Evolutionary conservation across 2,113 vertebrate genomes (phyloP).

Genomic region (Callipepla squamata): DNA sequence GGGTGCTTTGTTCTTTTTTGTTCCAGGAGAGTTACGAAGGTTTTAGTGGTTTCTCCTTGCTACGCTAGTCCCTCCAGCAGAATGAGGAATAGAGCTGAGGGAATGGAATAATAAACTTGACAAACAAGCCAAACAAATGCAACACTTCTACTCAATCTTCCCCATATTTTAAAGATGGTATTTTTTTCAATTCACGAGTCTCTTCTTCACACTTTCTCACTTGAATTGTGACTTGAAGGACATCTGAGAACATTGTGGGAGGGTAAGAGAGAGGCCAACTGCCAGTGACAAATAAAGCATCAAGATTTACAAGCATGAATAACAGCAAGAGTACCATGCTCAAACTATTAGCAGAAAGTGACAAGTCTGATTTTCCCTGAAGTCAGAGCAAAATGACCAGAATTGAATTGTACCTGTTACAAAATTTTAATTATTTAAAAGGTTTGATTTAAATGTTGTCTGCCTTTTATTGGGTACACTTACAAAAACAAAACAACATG

Average conservation of each 20-base stretch:
- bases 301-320: background rate
- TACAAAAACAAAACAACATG: background rate
- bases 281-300: background rate
- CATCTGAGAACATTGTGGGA: background rate
- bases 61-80: background rate
- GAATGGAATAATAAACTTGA: background rate
- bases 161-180: background rate
- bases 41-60: fast-evolving
- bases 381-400: background rate
- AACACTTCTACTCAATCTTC: background rate
- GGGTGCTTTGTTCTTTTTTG: background rate
- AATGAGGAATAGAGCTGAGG: fast-evolving
- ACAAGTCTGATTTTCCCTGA: background rate
- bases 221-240: conserved; percentile 14
- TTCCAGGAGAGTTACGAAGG: background rate
- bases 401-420: background rate
- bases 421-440: background rate
- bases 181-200: background rate
- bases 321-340: background rate
- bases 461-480: background rate
- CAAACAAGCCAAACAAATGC: background rate
- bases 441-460: background rate
- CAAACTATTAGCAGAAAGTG: background rate
- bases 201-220: background rate
- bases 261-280: background rate